Percentiles rank a stretch among this genome's conserved stretches.
phyloP scores from a whole-genome alignment of 2,888 invertebrate genomes.

The Octonoba sinensis region DNA sequence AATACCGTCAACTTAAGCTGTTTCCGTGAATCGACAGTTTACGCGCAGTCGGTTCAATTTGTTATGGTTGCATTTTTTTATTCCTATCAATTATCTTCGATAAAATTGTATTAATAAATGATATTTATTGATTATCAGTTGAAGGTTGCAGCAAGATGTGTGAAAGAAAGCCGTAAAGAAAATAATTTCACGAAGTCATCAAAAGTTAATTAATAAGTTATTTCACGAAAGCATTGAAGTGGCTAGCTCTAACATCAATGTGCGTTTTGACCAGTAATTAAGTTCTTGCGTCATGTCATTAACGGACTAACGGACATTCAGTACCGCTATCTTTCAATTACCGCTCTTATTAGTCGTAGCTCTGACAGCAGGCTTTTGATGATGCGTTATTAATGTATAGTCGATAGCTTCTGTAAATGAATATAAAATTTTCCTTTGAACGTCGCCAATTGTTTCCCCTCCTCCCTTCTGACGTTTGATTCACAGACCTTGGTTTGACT shows the following conservation, averaged over 20 bases:
- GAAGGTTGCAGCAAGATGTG: too few species aligned
- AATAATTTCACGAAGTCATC: conserved; percentile 13
- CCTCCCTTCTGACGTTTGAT: background rate
- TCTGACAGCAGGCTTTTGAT: conserved; percentile 1
- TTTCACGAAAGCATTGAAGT: conserved; percentile 34
- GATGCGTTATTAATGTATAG: conserved; percentile 46
- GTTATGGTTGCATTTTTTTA: too few species aligned
- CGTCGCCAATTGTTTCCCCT: conserved; percentile 14
- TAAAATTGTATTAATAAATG: too few species aligned
- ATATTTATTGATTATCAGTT: too few species aligned
- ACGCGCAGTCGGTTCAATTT: too few species aligned
- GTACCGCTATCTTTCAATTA: conserved; percentile 51
- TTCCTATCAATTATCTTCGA: too few species aligned
- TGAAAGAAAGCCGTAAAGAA: background rate
- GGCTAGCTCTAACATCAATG: conserved; percentile 9
- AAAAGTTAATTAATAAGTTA: conserved; percentile 55
- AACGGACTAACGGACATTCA: conserved; percentile 39
- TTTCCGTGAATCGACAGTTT: too few species aligned
- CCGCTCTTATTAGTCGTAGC: conserved; percentile 15
- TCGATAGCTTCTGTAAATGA: conserved; percentile 30
- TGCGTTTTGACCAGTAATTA: conserved; percentile 44
- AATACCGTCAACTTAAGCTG: too few species aligned
- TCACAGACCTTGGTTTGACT: too few species aligned
- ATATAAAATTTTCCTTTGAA: conserved; percentile 15
- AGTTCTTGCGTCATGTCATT: conserved; percentile 46